A percentile compares a stretch with the other conserved stretches of the same genome.
phyloP scores from a whole-genome alignment of 2,797 vertebrate species.

The Thunnus albacares region DNA sequence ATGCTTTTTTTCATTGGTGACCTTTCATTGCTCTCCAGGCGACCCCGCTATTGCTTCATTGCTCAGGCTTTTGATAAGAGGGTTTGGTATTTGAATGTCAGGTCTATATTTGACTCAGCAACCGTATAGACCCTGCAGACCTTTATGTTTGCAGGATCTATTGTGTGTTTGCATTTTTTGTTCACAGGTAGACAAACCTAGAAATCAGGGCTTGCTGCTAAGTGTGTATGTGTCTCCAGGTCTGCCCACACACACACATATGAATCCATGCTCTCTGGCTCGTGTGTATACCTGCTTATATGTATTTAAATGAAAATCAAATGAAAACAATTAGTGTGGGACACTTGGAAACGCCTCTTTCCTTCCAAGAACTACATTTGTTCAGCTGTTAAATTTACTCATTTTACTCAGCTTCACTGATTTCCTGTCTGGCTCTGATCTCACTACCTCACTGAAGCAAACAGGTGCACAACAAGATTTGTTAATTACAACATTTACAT shows the following conservation, averaged over 20 bases:
- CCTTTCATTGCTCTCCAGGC: conserved; percentile 34
- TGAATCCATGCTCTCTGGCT: not conserved
- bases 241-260: not conserved
- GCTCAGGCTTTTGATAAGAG: not conserved
- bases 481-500: not conserved
- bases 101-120: conserved; percentile 32
- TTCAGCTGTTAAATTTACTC: conserved; percentile 11
- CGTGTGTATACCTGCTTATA: not conserved
- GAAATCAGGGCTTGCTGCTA: conserved; percentile 8
- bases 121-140: not conserved
- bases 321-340: not conserved
- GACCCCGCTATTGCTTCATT: not conserved
- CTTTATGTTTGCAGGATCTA: not conserved
- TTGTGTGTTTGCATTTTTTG: not conserved
- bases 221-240: conserved; percentile 1
- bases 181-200: conserved; percentile 4
- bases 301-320: conserved; percentile 1
- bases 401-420: not conserved
- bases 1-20: conserved; percentile 19
- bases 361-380: conserved; percentile 28
- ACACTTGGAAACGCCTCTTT: not conserved
- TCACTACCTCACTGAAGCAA: not conserved
- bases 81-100: conserved; percentile 45
- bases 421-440: conserved; percentile 1
- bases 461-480: conserved; percentile 27